phyloP scores from a whole-genome alignment of 1,140 invertebrate genomes.

The Mizuhopecten yessoensis region DNA sequence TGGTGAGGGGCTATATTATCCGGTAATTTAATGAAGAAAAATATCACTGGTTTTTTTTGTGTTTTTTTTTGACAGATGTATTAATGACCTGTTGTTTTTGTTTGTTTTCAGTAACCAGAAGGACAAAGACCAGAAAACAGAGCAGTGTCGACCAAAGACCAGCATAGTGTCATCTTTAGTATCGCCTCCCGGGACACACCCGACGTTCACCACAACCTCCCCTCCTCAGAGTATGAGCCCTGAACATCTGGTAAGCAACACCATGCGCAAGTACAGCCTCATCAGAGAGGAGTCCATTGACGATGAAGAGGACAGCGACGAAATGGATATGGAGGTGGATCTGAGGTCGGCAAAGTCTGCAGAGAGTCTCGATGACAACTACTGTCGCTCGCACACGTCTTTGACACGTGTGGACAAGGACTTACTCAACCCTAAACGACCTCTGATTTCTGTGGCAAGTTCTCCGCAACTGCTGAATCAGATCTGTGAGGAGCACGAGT shows the following conservation, averaged over 20 bases:
- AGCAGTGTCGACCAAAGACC: constrained; percentile 56
- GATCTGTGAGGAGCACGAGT: constrained; percentile 88
- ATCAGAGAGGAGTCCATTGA: constrained; percentile 80
- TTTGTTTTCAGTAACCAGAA: constrained; percentile 60
- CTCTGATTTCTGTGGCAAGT: constrained; percentile 84
- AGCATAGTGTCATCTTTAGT: constrained; percentile 84
- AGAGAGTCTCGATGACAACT: constrained; percentile 75
- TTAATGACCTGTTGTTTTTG: neutral
- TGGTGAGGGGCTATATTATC: too few species aligned
- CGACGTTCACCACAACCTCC: constrained; percentile 63
- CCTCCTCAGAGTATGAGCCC: constrained; percentile 53
- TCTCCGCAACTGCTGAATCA: constrained; percentile 89
- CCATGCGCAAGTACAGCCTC: constrained; percentile 76
- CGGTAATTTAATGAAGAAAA: too few species aligned
- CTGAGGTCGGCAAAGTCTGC: constrained; percentile 76
- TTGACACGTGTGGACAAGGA: constrained; percentile 32
- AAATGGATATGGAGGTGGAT: constrained; percentile 72
- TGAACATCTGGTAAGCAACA: neutral
- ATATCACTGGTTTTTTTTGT: too few species aligned
- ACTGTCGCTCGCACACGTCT: constrained; percentile 75
- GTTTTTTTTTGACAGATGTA: too few species aligned
- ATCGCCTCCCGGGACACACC: constrained; percentile 85
- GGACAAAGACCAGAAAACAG: constrained; percentile 56
- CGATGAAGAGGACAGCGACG: constrained; percentile 71
- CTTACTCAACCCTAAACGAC: constrained; percentile 73